Evolutionary conservation across 2,888 invertebrate species (phyloP).

Genomic region (Nipponacmea schrenckii): DNA sequence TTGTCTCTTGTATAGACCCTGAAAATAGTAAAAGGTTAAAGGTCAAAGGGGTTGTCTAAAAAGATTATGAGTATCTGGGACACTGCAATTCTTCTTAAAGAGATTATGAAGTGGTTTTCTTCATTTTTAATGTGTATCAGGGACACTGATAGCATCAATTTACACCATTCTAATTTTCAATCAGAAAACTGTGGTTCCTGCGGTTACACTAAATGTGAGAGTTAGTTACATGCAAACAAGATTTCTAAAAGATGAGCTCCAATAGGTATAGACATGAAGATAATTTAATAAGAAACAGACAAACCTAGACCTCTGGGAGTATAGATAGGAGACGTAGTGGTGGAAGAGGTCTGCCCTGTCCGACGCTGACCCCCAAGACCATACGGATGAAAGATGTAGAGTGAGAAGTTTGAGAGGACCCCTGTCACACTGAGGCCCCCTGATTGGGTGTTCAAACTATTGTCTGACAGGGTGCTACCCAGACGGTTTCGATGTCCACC

Average conservation of each 20-base stretch:
- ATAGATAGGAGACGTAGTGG: slow-evolving; percentile 1
- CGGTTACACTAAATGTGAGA: no score
- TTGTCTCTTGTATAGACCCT: slow-evolving; percentile 55
- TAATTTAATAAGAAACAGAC: no score
- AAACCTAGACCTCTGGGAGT: slow-evolving; percentile 3
- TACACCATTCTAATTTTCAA: no score
- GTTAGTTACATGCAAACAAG: no score
- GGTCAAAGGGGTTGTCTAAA: not conserved
- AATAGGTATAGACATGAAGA: no score
- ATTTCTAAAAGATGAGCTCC: no score
- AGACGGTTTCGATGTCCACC: slow-evolving; percentile 31
- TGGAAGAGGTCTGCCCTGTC: slow-evolving; percentile 49
- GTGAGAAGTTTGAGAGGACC: slow-evolving; percentile 94
- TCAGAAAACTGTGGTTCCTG: no score
- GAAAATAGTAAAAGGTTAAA: slow-evolving; percentile 13
- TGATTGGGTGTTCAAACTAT: slow-evolving; percentile 36
- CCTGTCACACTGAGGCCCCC: slow-evolving; percentile 94
- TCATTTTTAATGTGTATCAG: no score
- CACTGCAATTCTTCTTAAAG: no score
- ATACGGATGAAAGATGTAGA: slow-evolving; percentile 98
- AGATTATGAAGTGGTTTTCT: no score
- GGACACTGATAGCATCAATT: no score
- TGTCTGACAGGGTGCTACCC: slow-evolving; percentile 42
- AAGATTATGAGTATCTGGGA: no score
- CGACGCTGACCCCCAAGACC: slow-evolving; percentile 73